These are phyloP conservation scores for Volucella bombylans DNA, from an alignment of 2,888 invertebrate species.

Conservation along the genomic window DNA sequence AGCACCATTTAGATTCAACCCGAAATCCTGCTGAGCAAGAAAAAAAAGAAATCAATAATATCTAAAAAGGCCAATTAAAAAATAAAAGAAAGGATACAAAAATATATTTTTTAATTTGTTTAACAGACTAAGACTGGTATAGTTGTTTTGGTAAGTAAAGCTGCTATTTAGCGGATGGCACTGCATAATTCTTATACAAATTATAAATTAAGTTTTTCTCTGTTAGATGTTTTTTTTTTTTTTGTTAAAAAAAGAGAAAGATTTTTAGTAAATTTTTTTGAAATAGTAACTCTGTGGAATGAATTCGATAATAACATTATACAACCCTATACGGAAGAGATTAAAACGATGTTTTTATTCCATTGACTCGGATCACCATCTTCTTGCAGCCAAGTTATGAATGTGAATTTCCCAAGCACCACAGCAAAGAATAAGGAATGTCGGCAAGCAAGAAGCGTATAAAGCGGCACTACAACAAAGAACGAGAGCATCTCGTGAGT, in stretches of 20 bases:
- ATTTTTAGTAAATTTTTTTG: too few species aligned
- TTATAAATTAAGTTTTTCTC: conserved; percentile 38
- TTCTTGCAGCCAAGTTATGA: too few species aligned
- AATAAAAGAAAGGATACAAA: conserved; percentile 21
- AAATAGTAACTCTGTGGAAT: too few species aligned
- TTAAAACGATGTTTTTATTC: too few species aligned
- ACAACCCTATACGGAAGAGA: too few species aligned
- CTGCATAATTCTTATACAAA: conserved; percentile 42
- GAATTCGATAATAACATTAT: too few species aligned
- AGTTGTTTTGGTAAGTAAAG: conserved; percentile 66
- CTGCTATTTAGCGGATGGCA: conserved; percentile 71
- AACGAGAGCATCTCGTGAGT: too few species aligned
- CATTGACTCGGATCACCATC: too few species aligned
- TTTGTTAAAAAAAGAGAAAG: not conserved
- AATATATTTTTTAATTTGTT: conserved; percentile 30
- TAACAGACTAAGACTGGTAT: conserved; percentile 67
- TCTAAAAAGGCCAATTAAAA: conserved; percentile 48
- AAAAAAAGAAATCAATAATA: conserved; percentile 53
- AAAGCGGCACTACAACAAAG: too few species aligned
- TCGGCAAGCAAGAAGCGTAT: too few species aligned
- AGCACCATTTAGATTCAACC: conserved; percentile 74
- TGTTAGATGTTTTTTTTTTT: not conserved
- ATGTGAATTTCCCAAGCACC: too few species aligned
- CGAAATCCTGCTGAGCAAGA: conserved; percentile 73
- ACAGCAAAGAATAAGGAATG: too few species aligned